Evolutionary conservation across 1,140 invertebrate species (phyloP).

Genomic region (Latrodectus geometricus): DNA sequence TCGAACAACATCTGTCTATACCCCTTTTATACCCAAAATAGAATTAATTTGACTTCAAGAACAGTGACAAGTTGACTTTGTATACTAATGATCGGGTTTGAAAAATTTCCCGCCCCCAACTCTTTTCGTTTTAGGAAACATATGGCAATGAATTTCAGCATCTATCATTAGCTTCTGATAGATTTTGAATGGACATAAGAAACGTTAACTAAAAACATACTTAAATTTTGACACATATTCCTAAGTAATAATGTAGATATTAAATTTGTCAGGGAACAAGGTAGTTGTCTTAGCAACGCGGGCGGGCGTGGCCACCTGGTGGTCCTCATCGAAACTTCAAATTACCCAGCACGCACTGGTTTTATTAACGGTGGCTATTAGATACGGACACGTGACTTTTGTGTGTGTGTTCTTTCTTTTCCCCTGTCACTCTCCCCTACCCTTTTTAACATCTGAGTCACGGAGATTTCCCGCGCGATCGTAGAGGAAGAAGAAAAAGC

Average conservation of each 20-base stretch:
- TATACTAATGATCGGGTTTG: not conserved
- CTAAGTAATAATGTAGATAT: slow-evolving; percentile 20
- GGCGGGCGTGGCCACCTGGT: slow-evolving; percentile 31
- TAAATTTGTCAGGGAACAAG: slow-evolving; percentile 4
- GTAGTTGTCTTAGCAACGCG: slow-evolving; percentile 12
- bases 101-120: not conserved
- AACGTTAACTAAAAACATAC: not conserved
- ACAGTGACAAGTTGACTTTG: not conserved
- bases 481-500: no score
- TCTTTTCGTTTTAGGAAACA: not conserved
- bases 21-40: not conserved
- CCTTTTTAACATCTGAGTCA: not conserved
- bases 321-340: slow-evolving; percentile 9
- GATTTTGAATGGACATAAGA: not conserved
- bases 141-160: not conserved
- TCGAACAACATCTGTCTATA: slow-evolving; percentile 15
- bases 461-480: not conserved
- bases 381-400: slow-evolving; percentile 17
- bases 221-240: slow-evolving; percentile 18
- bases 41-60: not conserved
- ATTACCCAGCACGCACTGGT: slow-evolving; percentile 19
- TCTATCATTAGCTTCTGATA: not conserved
- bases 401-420: not conserved
- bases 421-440: not conserved
- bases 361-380: slow-evolving; percentile 24